Evolutionary conservation across 2,113 vertebrate genomes (phyloP), one percentile per base, ranked within the genome.

Genomic region (Larimichthys polyactis): DNA sequence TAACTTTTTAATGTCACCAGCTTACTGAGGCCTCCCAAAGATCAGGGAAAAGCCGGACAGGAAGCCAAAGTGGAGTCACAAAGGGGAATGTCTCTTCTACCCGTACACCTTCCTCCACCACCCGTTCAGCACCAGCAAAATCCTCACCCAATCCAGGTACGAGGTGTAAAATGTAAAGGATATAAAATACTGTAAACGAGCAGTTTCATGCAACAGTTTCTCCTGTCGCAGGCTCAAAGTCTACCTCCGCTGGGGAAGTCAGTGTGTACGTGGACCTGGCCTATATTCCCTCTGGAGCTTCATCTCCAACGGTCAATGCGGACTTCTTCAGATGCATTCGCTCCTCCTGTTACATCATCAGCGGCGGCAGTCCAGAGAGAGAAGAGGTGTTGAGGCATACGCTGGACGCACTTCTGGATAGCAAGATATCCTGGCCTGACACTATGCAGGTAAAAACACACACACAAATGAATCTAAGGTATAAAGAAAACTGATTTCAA

Each of bases 291-390:
- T 96, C 96, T 1, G 96, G 96, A 10, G 89, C 93, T 68, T 96
- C 96, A 2, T 94, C 96, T 2, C 78, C 93, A 2, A 95, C 95
- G 0, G 93, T 99, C 82, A 95, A 94, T 0, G 93, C 96, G 52
- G 97, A 98, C 52, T 99, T 99, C 74, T 99, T 99, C 91, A 94
- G 88, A 29, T 92, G 94, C 0, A 24, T 98, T 49, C 96, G 97
- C 0, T 96, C 98, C 0, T 96, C 97, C 40, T 97, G 96, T 89
- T 99, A 99, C 40, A 96, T 99, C 86, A 90, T 99, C 90, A 98
- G 98, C 0, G 97, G 97, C 0, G 95, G 98, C 16, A 96, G 97
- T 65, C 95, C 96, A 10, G 91, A 94, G 59, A 97, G 96, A 81
- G 97, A 98, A 60, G 92, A 95, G 1, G 92, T 95, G 8, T 93